Conservation (phyloP, 2,113 vertebrate genomes). For the Parotia lawesii region DNA sequence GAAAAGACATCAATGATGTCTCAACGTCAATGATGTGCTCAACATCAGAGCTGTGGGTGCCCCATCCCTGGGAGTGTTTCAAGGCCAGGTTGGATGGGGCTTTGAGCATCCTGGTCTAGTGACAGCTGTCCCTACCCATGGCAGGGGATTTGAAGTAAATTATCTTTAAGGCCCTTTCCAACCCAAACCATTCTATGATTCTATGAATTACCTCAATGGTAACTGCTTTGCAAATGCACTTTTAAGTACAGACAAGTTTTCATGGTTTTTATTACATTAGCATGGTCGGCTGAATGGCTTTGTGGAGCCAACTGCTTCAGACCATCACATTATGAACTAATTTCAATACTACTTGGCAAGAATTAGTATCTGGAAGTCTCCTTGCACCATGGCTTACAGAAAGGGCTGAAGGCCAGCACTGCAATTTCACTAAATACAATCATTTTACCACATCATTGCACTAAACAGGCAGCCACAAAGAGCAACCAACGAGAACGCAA, state of each 20-base stretch:
- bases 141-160: background rate
- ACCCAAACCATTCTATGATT: background rate
- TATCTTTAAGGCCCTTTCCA: background rate
- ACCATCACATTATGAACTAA: background rate
- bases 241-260: background rate
- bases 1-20: background rate
- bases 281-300: background rate
- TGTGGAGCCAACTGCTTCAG: background rate
- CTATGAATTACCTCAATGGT: background rate
- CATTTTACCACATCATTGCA: background rate
- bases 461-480: background rate
- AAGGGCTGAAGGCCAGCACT: background rate
- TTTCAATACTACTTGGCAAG: slow-evolving; percentile 11
- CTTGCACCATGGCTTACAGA: background rate
- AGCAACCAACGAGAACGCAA: background rate
- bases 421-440: background rate
- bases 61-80: background rate
- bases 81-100: background rate
- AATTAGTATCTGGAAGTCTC: background rate
- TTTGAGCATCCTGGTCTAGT: background rate
- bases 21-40: background rate
- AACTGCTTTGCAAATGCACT: background rate
- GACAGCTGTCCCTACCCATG: background rate
- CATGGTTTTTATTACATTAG: background rate
- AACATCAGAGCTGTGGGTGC: background rate